Evolutionary conservation across 2,113 vertebrate species (phyloP).

Genomic region (Rhombomys opimus): DNA sequence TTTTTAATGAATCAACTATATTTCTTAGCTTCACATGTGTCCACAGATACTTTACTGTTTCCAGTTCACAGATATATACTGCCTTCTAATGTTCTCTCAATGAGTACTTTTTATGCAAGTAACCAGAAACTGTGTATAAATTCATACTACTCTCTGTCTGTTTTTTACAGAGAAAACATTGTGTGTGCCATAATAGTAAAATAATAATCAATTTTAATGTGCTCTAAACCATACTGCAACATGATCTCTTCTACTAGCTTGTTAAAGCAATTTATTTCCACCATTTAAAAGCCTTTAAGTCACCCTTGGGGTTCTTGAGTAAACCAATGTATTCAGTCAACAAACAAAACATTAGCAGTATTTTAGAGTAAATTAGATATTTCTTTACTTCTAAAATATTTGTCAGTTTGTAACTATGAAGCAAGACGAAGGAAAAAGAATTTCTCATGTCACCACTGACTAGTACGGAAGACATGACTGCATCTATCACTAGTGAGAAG

Average conservation of each 20-base stretch:
- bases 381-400: background rate
- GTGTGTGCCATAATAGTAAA: background rate
- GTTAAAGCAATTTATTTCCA: background rate
- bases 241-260: background rate
- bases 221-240: background rate
- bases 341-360: background rate
- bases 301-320: background rate
- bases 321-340: background rate
- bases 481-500: background rate
- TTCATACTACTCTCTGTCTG: background rate
- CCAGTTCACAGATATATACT: background rate
- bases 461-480: background rate
- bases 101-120: background rate
- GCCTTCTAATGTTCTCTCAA: background rate
- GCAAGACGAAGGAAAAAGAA: background rate
- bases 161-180: conserved; percentile 11
- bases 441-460: background rate
- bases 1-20: background rate
- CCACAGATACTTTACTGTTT: background rate
- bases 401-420: background rate
- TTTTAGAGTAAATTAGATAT: background rate
- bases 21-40: background rate
- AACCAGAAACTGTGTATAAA: background rate
- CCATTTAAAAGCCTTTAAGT: background rate
- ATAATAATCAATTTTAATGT: background rate